Evolutionary conservation across 2,888 invertebrate species (phyloP), one percentile per base, ranked within the genome.

Genomic region (Patella depressa): DNA sequence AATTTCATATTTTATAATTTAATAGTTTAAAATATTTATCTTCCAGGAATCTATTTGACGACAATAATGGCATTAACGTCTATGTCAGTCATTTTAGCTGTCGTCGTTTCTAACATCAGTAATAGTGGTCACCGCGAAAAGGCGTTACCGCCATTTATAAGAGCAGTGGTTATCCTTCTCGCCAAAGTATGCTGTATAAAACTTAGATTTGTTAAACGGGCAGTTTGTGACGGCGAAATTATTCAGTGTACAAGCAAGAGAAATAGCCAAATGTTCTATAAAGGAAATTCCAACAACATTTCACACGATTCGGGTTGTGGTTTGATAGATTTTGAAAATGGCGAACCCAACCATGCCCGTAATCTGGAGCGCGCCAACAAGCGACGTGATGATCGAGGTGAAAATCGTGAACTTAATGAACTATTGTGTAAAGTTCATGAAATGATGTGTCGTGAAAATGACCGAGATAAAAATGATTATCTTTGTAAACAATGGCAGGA

Each of bases 51-150:
- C 71, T 92, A 92, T 82, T 83, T 92, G 72, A 92, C 90, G 59
- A 86, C 89, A 19, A 89, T 90, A 11, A 92, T 92, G 92, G 88
- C 88, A 3, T 85, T 91, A 79, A 91, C 91, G 12, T 91, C 91
- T 29, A 71, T 91, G 14, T 91, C 91, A 3, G 90, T 91, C 70
- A 85, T 90, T 24, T 80, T 92, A 65, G 91, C 91, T 1, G 92
- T 92, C 5, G 76, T 90, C 71, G 90, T 92, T 29, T 89, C 92
- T 74, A 91, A 92, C 81, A 88, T 92, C 71, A 90, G 90, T 80
- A 89, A 91, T 81, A 77, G 85, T 19, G 90, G 89, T 3, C 84
- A 83, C 24, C 85, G 86, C 34, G 85, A 87, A 69, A 75, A 79
- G 9, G 79, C 82, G 9, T 80, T 89, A 17, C 89, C 89, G 7